Evolutionary conservation across 92 coral and sea anemone species (phyloP), one percentile per base, ranked within the genome.

Genomic region (Umimayanthus chanpuru): DNA sequence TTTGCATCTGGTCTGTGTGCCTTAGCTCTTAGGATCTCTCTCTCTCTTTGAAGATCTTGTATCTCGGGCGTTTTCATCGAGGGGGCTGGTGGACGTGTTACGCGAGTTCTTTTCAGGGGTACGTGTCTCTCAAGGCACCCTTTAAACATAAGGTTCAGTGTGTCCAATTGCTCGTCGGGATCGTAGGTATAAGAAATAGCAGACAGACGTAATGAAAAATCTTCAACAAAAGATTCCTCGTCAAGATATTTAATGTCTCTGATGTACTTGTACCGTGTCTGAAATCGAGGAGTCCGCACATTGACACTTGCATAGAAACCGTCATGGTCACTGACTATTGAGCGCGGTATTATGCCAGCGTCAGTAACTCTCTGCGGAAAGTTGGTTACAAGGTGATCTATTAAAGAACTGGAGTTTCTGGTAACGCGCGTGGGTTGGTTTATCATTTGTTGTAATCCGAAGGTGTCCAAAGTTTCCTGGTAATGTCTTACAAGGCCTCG

Each of bases 21-120:
- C 30, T 70, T 64, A 67, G 16, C n/a, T 55, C 93, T 88, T 16
- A 85, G 25, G 21, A 18, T 4, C 47, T 86, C 93, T 43, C 91
- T 84, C 28, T 92, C 73, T 18, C 21, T 68, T 80, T 83, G 88
- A 5, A 81, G 77, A 2, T 15, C 47, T 25, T 49, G 32, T 41
- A 92, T 92, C 40, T 7, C 9, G 11, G 76, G 67, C 9, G 32
- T 32, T 6, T 93, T 80, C 61, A 92, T 66, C 93, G 93, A 90
- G 12, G 92, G 93, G 28, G 94, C 94, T 26, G 94, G 93, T 5
- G 95, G 95, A 12, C 93, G 88, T 1, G 95, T 90, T 43, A 90
- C 73, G 44, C 80, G 49, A 7, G 41, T 30, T 39, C 91, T 72
- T 56, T 86, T 61, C 4, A 93, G 50, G 12, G 93, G 95, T 4